Conservation (phyloP, 2,888 invertebrate genomes). For the Trimorus sp. region DNA sequence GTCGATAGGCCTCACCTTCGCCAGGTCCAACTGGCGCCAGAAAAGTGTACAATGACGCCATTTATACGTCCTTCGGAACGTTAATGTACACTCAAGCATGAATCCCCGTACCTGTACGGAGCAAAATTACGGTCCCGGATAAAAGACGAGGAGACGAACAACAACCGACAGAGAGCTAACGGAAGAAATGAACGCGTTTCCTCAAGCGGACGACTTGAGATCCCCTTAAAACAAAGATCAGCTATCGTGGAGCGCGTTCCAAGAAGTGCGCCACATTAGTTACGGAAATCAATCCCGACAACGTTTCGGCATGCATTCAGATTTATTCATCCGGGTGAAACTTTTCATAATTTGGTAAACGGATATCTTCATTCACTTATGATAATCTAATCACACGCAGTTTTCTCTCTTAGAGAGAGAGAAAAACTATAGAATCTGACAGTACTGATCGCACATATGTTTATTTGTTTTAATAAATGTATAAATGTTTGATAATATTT, state of each 20-base stretch:
- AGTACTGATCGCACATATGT: no score
- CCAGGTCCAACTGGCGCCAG: constrained; percentile 63
- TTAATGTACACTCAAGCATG: constrained; percentile 63
- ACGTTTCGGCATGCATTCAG: constrained; percentile 26
- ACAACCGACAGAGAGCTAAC: no score
- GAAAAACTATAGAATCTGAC: no score
- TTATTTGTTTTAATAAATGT: no score
- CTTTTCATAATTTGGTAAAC: constrained; percentile 34
- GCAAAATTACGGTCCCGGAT: constrained; percentile 52
- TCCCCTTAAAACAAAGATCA: constrained; percentile 51
- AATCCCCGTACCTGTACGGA: constrained; percentile 50
- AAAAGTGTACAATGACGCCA: constrained; percentile 63
- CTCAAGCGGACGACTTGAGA: constrained; percentile 15
- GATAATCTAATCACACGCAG: constrained; percentile 27
- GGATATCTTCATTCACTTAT: constrained; percentile 52
- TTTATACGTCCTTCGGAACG: constrained; percentile 63
- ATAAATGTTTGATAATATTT: no score
- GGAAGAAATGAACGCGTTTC: constrained; percentile 52
- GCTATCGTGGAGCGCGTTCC: constrained; percentile 13
- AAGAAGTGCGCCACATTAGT: constrained; percentile 41
- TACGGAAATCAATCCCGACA: constrained; percentile 44
- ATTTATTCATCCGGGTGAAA: constrained; percentile 52
- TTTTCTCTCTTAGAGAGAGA: no score
- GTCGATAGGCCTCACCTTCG: constrained; percentile 50
- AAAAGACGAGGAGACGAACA: constrained; percentile 20